phyloP scores from a whole-genome alignment of 1,140 invertebrate species.

The Magallana gigas region DNA sequence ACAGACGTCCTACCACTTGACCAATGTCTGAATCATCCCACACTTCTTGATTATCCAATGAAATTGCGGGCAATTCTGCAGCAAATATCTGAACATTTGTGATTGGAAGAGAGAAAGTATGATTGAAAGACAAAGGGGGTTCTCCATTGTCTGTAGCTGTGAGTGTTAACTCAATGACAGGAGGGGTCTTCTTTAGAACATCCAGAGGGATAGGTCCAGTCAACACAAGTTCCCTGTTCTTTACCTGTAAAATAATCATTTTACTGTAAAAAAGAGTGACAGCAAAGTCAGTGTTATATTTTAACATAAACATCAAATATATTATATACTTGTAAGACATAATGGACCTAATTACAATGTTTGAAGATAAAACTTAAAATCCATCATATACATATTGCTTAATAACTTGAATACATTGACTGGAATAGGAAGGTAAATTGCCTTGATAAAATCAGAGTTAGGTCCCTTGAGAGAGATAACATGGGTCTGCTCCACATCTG shows the following conservation, averaged over 20 bases:
- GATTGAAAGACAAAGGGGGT: constrained; percentile 55
- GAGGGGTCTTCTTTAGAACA: constrained; percentile 51
- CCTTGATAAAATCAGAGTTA: constrained; percentile 67
- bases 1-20: constrained; percentile 57
- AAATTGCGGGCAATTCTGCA: constrained; percentile 62
- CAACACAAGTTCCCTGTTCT: constrained; percentile 53
- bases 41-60: constrained; percentile 54
- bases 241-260: constrained; percentile 57
- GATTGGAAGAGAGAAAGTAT: constrained; percentile 63
- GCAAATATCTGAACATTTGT: constrained; percentile 62
- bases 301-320: no score
- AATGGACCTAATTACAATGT: no score
- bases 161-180: constrained; percentile 61
- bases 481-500: constrained; percentile 64
- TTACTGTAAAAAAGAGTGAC: no score
- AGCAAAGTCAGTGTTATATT: no score
- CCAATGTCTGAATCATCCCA: constrained; percentile 54
- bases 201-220: constrained; percentile 52
- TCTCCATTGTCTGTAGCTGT: constrained; percentile 65
- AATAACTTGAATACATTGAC: no score
- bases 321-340: no score
- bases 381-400: no score
- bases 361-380: no score
- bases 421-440: not conserved
- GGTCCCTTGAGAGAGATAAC: constrained; percentile 56